Conservation (phyloP, 1,140 invertebrate genomes). For the Diorhabda carinulata region DNA sequence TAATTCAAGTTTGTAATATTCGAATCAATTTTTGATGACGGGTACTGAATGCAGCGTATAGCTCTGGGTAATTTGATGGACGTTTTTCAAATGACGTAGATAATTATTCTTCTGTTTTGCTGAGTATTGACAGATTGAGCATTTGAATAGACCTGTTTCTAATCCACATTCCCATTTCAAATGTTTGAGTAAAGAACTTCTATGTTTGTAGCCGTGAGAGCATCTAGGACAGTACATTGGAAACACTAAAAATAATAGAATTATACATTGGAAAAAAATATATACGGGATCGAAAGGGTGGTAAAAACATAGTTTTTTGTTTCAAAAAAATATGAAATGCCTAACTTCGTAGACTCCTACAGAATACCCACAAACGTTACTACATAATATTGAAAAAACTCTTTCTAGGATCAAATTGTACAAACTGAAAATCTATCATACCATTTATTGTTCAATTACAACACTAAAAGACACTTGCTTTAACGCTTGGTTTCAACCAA, state of each 20-base stretch:
- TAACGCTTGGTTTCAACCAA: too few relatives aligned
- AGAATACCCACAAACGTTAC: too few relatives aligned
- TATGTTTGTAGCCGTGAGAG: conserved; percentile 22
- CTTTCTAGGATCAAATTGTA: too few relatives aligned
- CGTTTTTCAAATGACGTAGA: conserved; percentile 44
- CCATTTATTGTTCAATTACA: too few relatives aligned
- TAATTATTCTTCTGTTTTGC: conserved; percentile 52
- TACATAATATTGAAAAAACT: too few relatives aligned
- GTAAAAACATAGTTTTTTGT: too few relatives aligned
- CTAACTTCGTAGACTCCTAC: too few relatives aligned
- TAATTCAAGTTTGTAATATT: not conserved
- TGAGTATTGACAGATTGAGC: conserved; percentile 18
- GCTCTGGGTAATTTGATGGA: conserved; percentile 9
- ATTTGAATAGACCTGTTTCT: conserved; percentile 17
- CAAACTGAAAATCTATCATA: too few relatives aligned
- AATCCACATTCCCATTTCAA: conserved; percentile 27
- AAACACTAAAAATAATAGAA: conserved; percentile 19
- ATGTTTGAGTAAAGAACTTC: conserved; percentile 24
- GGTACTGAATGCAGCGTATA: not conserved
- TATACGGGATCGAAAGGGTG: too few relatives aligned
- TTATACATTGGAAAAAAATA: too few relatives aligned
- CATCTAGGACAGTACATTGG: conserved; percentile 25
- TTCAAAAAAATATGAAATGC: too few relatives aligned
- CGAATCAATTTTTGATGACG: not conserved
- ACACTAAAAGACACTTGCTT: too few relatives aligned